Conservation (phyloP, 2,797 vertebrate genomes). For the Diplodus sargus region DNA sequence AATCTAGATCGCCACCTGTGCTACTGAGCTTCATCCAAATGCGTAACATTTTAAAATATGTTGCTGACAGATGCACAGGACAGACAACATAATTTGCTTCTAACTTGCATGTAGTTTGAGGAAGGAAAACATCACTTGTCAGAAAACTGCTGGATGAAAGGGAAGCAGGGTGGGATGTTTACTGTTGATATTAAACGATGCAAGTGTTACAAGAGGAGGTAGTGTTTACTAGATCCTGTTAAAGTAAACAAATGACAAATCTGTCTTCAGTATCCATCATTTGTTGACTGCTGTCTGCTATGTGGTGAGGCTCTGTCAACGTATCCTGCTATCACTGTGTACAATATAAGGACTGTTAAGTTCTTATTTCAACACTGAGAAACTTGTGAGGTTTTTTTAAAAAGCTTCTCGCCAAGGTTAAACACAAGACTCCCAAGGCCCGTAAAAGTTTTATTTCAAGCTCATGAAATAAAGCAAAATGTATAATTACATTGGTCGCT, state of each 20-base stretch:
- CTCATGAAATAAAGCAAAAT: conserved; percentile 9
- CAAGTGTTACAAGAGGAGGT: background rate
- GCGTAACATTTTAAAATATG: background rate
- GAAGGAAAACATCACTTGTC: background rate
- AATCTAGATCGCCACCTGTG: conserved; percentile 26
- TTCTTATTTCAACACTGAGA: conserved; percentile 14
- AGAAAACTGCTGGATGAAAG: background rate
- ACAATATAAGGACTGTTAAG: background rate
- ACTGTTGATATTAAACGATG: conserved; percentile 19
- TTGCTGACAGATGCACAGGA: conserved; percentile 5
- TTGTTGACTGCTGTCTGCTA: background rate
- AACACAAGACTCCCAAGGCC: background rate
- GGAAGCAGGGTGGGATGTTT: conserved; percentile 1
- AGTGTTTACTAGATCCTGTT: background rate
- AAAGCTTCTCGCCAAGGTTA: conserved; percentile 13
- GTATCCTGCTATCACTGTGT: background rate
- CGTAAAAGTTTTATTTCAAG: conserved; percentile 29
- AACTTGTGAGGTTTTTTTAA: background rate
- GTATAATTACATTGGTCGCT: background rate
- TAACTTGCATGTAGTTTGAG: background rate
- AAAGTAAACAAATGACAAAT: conserved; percentile 3
- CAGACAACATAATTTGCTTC: conserved; percentile 15
- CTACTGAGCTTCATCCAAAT: conserved; percentile 16
- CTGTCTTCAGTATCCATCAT: background rate
- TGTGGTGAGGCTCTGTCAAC: conserved; percentile 1